These are phyloP conservation scores for Ceyx cyanopectus DNA, from an alignment of 2,113 vertebrate species.

Conservation along the genomic window DNA sequence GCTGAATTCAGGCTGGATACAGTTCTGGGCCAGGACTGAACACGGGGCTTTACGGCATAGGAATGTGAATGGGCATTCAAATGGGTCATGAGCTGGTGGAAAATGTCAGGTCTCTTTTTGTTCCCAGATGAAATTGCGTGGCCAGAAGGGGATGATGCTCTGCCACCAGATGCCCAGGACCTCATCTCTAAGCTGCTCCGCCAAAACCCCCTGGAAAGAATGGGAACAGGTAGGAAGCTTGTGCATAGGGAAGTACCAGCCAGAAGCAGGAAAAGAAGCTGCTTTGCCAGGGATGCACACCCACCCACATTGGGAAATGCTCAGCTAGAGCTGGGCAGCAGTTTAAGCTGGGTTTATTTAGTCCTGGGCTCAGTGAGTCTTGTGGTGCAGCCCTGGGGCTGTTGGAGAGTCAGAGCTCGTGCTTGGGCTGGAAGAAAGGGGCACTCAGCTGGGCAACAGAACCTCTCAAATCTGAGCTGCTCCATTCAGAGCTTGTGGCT, in stretches of 20 bases:
- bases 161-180: conserved; percentile 92
- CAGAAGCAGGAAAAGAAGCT: neutral
- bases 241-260: neutral
- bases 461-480: neutral
- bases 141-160: conserved; percentile 95
- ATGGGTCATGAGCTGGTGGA: neutral
- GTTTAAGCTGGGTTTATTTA: neutral
- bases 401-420: neutral
- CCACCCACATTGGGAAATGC: neutral
- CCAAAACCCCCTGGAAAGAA: conserved; percentile 93
- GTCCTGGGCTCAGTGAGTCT: neutral
- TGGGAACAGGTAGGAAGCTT: conserved; percentile 88
- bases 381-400: neutral
- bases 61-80: conserved; percentile 25
- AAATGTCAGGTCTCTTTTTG: conserved; percentile 40
- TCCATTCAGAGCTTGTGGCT: neutral
- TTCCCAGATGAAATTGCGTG: conserved; percentile 93
- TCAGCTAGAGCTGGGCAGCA: neutral
- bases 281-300: neutral
- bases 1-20: conserved; percentile 35
- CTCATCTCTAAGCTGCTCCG: conserved; percentile 92
- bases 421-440: neutral
- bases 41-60: neutral
- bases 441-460: neutral
- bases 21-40: neutral